Base-by-base conservation (phyloP, 37 sponge, comb jelly and placozoan species). In the Crambe crambe region DNA sequence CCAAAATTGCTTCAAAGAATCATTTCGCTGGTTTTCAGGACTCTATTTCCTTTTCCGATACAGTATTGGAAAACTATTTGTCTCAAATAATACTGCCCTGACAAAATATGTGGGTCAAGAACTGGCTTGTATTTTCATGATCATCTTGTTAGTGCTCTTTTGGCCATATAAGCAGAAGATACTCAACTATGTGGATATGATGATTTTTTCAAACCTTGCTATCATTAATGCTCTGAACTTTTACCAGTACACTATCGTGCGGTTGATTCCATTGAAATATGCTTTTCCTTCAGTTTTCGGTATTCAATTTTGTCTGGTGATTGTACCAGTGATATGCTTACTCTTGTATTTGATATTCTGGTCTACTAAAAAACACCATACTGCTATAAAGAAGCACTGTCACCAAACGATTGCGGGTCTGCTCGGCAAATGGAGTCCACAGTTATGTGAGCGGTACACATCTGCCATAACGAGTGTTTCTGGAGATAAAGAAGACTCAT, bases 1-100 rank as follows among this genome's bases (percentile, higher is more conserved):
- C 36, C 80, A 86, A 47, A 79, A 80, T 0, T 86, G 72, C 58
- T 86, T 59, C 58, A 63, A 79, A 36, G 54, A 72, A 36, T 62
- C 41, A 40, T 35, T 44, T 0, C 43, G 79, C 0, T 79, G 64
- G 31, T 86, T 86, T 79, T 79, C 86, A 1, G 80, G 80, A 22
- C 17, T 79, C 6, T 66, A 78, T 37, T 86, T 86, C 68, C 29
- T 86, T 4, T 71, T 71, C 59, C 63, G 86, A 2, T 1, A 68
- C 5, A 56, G 27, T 21, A 21, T 79, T 54, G 18, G 36, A 0
- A 51, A 56, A 54, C 4, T 64, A 0, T 65, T 35, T 42, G 56
- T 66, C 15, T 22, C 61, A 29, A 58, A 73, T 29, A 4, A 12
- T 20, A 9, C 29, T 31, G 18, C 0, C n/a, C 37, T n/a, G 2